Evolutionary conservation across 2,797 vertebrate species (phyloP).

Genomic region (Fundulus diaphanus): DNA sequence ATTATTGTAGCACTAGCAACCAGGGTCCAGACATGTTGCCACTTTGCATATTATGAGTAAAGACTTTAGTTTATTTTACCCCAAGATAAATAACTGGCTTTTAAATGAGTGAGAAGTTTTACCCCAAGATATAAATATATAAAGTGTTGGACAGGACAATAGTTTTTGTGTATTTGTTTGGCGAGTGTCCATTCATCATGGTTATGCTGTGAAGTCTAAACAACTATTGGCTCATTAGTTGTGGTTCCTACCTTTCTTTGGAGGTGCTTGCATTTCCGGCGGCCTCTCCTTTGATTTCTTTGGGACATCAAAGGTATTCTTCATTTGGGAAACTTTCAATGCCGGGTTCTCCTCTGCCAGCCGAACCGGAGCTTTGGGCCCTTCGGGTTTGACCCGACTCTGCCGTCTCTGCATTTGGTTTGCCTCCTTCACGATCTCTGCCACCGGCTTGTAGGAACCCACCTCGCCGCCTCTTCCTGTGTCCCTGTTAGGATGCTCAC

Average conservation of each 20-base stretch:
- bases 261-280: conserved; percentile 60
- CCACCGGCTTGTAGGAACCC: conserved; percentile 73
- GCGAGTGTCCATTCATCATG: not conserved
- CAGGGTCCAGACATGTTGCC: no score
- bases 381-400: conserved; percentile 44
- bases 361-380: conserved; percentile 41
- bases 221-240: not conserved
- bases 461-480: conserved; percentile 34
- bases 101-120: not conserved
- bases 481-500: conserved; percentile 18
- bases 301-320: conserved; percentile 76
- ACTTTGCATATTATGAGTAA: no score
- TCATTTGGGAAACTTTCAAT: conserved; percentile 78
- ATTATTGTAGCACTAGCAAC: no score
- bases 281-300: conserved; percentile 72
- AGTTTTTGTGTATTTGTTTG: not conserved
- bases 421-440: conserved; percentile 72
- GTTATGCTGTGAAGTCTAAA: no score
- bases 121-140: not conserved
- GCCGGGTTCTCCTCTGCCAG: conserved; percentile 57
- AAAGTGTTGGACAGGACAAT: not conserved
- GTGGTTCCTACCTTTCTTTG: conserved; percentile 72
- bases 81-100: not conserved
- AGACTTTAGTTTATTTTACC: not conserved
- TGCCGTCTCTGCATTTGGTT: conserved; percentile 71